Conservation (phyloP, 2,797 vertebrate genomes). For the Alca torda region DNA sequence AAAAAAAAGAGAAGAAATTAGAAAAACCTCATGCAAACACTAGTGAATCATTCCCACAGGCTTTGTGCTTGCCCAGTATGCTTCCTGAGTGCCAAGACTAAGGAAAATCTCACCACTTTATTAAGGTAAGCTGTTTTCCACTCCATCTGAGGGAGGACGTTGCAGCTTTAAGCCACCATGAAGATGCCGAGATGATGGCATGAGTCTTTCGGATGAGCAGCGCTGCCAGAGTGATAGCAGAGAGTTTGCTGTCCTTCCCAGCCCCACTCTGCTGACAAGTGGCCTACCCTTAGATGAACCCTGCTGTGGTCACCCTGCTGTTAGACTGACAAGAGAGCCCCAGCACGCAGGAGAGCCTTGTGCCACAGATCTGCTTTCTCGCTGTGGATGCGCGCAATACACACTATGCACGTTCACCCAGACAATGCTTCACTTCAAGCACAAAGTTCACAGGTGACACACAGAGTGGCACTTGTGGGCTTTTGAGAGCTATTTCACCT, state of each 20-base stretch:
- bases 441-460: background rate
- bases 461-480: background rate
- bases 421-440: background rate
- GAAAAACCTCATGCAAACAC: constrained; percentile 30
- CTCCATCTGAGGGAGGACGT: background rate
- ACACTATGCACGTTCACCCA: background rate
- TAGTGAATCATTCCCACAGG: constrained; percentile 16
- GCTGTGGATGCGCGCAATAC: accelerated
- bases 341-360: background rate
- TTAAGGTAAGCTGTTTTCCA: constrained; percentile 30
- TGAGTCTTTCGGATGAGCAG: background rate
- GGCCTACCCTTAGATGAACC: background rate
- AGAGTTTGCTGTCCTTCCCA: background rate
- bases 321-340: background rate
- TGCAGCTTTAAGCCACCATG: background rate
- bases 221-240: background rate
- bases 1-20: constrained; percentile 4
- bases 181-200: background rate
- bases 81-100: background rate
- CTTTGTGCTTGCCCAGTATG: background rate
- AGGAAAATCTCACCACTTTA: constrained; percentile 19
- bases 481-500: background rate
- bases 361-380: background rate
- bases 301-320: background rate
- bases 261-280: background rate